Conservation (phyloP, 2,888 invertebrate genomes). For the Yponomeuta malinellus region DNA sequence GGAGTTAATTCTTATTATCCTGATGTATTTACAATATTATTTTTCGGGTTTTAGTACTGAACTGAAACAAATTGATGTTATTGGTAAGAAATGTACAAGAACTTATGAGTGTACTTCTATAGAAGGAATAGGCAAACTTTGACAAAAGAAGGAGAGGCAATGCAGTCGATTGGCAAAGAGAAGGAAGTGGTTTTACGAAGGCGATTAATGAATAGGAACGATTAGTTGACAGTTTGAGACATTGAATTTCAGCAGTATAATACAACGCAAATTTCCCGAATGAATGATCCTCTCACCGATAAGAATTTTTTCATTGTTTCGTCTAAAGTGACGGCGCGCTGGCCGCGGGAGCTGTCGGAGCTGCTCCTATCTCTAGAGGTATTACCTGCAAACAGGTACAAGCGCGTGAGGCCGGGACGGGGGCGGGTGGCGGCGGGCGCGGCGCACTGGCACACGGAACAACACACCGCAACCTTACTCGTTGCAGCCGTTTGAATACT, state of each 20-base stretch:
- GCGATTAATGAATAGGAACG: constrained; percentile 39
- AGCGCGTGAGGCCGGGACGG: constrained; percentile 6
- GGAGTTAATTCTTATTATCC: too few species aligned
- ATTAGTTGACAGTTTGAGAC: constrained; percentile 42
- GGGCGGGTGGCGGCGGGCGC: neutral
- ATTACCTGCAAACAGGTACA: constrained; percentile 72
- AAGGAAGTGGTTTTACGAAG: constrained; percentile 53
- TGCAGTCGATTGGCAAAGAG: constrained; percentile 53
- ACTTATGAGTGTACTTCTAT: constrained; percentile 40
- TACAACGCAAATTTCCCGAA: constrained; percentile 54
- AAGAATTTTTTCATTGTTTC: constrained; percentile 96
- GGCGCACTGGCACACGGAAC: constrained; percentile 25
- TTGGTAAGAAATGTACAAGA: neutral
- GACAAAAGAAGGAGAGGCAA: constrained; percentile 24
- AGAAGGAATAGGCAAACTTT: constrained; percentile 34
- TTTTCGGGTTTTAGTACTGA: neutral
- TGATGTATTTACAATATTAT: too few species aligned
- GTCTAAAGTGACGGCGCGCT: constrained; percentile 91
- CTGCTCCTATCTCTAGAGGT: constrained; percentile 77
- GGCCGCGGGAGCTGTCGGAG: constrained; percentile 80
- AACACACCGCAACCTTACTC: neutral
- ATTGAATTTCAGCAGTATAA: constrained; percentile 61
- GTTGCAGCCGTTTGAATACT: neutral
- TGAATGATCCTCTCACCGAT: constrained; percentile 82
- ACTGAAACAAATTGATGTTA: neutral